Evolutionary conservation across 2,888 invertebrate genomes (phyloP), one percentile per base, ranked within the genome.

Genomic region (Desoria tigrina): DNA sequence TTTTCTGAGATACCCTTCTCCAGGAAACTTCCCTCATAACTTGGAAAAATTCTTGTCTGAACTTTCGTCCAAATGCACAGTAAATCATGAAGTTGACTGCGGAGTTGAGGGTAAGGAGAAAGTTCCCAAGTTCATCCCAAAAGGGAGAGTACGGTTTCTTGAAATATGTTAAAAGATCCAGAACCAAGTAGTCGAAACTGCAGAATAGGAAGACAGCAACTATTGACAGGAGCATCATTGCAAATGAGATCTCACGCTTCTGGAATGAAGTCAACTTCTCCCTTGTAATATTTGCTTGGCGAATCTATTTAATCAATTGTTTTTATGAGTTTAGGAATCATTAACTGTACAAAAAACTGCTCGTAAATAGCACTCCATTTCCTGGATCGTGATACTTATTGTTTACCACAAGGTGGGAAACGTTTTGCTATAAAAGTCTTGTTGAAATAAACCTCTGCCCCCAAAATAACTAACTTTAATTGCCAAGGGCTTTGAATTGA

Each of bases 21-120:
- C 58, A 14, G 6, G 59, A 59, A 24, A 62, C 60, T 42, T 68
- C 65, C 14, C 54, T 59, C 2, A 65, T n/a, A 42, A 65, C 58
- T 2, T 54, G 55, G 45, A 58, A 59, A 51, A 74, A 73, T 39
- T 74, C 73, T 37, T 69, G 65, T 11, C 73, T 57, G 61, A 75
- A 74, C 64, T 72, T 73, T 42, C 61, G 62, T 4, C 73, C 72
- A 42, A 68, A 75, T n/a, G 65, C 69, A 42, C 75, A 75, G 54
- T 75, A 75, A 57, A 75, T 71, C 24, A 75, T 51, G 49, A 75
- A 72, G 56, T 75, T 75, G 7, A 72, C 67, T 7, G 72, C 71
- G 26, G 73, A 74, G 45, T 75, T 75, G 6, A 75, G 54, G 14
- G 71, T 71, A 1, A 74, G 67, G 4, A 75, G 61, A 45, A 75